phyloP scores from a whole-genome alignment of 2,113 vertebrate species.

The Psittacus erithacus region DNA sequence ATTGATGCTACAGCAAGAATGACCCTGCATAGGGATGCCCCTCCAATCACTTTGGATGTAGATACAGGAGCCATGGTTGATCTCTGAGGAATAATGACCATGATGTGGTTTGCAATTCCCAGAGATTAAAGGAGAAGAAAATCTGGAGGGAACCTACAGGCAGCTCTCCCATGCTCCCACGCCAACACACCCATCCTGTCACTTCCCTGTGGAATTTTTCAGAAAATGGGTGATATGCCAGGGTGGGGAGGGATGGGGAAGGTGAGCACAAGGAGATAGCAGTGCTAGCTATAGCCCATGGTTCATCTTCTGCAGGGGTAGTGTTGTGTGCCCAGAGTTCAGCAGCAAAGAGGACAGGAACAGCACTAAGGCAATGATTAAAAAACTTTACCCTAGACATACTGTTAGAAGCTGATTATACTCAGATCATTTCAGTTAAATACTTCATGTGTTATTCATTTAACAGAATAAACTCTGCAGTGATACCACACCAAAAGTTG shows the following conservation, averaged over 20 bases:
- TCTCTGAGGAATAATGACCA: neutral
- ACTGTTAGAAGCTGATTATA: neutral
- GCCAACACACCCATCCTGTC: neutral
- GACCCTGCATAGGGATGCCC: neutral
- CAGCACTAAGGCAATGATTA: neutral
- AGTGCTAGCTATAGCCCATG: fast-evolving
- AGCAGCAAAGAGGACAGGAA: neutral
- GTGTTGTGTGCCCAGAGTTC: neutral
- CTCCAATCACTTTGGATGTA: neutral
- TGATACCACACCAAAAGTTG: neutral
- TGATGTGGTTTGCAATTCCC: neutral
- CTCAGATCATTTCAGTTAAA: neutral
- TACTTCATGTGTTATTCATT: neutral
- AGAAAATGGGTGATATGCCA: neutral
- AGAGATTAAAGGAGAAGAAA: neutral
- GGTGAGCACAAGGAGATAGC: neutral
- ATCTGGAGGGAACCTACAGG: neutral
- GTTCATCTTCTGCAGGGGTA: neutral
- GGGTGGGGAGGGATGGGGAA: fast-evolving
- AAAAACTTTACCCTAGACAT: neutral
- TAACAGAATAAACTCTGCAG: neutral
- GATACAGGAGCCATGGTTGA: neutral
- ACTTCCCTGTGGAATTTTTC: fast-evolving
- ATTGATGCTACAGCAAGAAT: fast-evolving
- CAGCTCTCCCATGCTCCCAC: fast-evolving